phyloP scores from a whole-genome alignment of 2,797 vertebrate species.

The Leucoraja ocellata region DNA sequence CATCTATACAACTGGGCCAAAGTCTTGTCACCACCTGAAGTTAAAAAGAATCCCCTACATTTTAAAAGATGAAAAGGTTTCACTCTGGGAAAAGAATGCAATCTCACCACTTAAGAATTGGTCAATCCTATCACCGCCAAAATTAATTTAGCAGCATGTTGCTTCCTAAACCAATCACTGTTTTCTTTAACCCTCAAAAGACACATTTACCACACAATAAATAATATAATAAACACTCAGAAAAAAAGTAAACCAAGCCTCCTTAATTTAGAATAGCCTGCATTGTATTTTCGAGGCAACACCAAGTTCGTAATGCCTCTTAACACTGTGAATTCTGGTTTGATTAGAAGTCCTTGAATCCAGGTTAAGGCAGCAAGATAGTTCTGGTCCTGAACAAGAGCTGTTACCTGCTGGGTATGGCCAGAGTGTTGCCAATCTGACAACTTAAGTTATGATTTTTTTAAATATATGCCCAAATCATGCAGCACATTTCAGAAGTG shows the following conservation, averaged over 20 bases:
- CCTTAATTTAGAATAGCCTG: neutral
- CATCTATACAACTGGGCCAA: neutral
- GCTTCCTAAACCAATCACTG: neutral
- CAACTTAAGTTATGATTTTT: neutral
- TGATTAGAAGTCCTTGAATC: neutral
- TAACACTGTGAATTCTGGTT: neutral
- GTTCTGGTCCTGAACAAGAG: neutral
- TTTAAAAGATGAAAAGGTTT: neutral
- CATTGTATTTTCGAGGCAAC: neutral
- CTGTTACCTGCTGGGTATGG: neutral
- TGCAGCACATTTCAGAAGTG: neutral
- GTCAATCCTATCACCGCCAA: neutral
- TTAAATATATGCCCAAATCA: neutral
- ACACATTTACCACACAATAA: neutral
- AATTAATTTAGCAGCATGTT: neutral
- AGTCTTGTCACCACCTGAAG: neutral
- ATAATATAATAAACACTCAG: neutral
- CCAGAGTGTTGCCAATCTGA: neutral
- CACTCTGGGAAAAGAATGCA: neutral
- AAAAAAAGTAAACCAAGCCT: neutral
- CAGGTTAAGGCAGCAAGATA: neutral
- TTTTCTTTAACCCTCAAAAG: neutral
- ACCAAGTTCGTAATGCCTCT: neutral
- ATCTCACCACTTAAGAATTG: neutral
- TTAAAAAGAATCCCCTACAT: neutral